Evolutionary conservation across 2,888 invertebrate species (phyloP).

Genomic region (Ypsolopha scabrella): DNA sequence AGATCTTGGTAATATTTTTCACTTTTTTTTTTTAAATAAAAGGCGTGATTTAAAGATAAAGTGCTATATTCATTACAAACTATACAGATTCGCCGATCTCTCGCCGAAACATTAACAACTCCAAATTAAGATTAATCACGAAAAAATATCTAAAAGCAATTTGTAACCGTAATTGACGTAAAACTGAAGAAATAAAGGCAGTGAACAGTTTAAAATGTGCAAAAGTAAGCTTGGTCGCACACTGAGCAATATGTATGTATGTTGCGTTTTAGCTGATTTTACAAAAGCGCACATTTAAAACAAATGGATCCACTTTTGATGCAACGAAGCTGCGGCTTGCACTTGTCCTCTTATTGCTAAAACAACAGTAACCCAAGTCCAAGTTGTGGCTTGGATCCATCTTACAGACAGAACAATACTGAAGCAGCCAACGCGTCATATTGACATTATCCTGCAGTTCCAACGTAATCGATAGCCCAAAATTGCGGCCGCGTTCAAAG

Average conservation of each 20-base stretch:
- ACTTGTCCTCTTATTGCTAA: no score
- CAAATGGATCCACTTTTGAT: no score
- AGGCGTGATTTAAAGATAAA: constrained; percentile 38
- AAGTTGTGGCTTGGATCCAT: no score
- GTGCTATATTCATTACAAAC: constrained; percentile 63
- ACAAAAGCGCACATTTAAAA: no score
- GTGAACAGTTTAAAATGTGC: constrained; percentile 22
- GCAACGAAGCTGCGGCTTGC: no score
- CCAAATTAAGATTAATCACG: constrained; percentile 28
- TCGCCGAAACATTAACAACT: constrained; percentile 57
- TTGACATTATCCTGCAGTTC: no score
- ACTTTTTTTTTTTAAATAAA: no score
- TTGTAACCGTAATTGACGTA: constrained; percentile 13
- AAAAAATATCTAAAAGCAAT: constrained; percentile 8
- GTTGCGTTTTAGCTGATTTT: not conserved
- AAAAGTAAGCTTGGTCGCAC: not conserved
- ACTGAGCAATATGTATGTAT: not conserved
- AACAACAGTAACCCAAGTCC: no score
- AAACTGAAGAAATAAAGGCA: constrained; percentile 31
- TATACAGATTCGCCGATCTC: constrained; percentile 41
- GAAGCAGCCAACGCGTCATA: no score
- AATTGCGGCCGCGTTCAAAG: no score
- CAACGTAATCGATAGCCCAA: no score
- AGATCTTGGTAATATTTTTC: constrained; percentile 9
- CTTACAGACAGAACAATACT: no score